Base-by-base conservation (phyloP, 2,888 invertebrate genomes). In the Antheraea yamamai region DNA sequence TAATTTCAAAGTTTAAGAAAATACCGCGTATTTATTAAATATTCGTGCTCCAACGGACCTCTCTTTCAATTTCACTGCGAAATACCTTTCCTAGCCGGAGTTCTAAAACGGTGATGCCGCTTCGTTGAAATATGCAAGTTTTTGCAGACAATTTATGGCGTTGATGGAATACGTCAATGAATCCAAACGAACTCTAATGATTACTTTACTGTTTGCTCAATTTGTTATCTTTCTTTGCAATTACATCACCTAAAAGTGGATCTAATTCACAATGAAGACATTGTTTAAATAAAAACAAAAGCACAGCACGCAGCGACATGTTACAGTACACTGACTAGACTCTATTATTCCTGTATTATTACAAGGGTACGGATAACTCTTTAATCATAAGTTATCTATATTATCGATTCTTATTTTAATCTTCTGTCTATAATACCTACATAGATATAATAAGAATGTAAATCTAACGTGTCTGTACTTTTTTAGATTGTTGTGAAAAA, bases 1-100 rank as follows among this genome's bases (percentile, higher is more conserved):
- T 70, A 70, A 70, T 70, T 39, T 35, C 35, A 39, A 39, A 70
- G 70, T 70, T 70, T 70, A 70, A 70, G 70, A 70, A 70, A 70
- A 39, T 14, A 39, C 8, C 12, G 20, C n/a, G n/a, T 39, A 70
- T 70, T 70, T 70, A 39, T 70, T 70, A 70, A 70, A 70, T 70
- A 10, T 39, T 70, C 39, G 20, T 12, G 70, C 70, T 70, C n/a
- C 26, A 70, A 39, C 39, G n/a, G 39, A 8, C 18, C 14, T 14
- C 39, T 20, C 35, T 70, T 39, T 70, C 70, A n/a, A 39, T 39
- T 39, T n/a, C n/a, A 39, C n/a, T 70, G 70, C 70, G 8, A 10
- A 35, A 20, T 79, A 78, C 79, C 81, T 70, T n/a, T 7, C 70
- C 10, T 39, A 12, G 20, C n/a, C 39, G 10, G 39, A 12, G 70